Evolutionary conservation across 2,797 vertebrate species (phyloP).

Genomic region (Tragopan temminckii): DNA sequence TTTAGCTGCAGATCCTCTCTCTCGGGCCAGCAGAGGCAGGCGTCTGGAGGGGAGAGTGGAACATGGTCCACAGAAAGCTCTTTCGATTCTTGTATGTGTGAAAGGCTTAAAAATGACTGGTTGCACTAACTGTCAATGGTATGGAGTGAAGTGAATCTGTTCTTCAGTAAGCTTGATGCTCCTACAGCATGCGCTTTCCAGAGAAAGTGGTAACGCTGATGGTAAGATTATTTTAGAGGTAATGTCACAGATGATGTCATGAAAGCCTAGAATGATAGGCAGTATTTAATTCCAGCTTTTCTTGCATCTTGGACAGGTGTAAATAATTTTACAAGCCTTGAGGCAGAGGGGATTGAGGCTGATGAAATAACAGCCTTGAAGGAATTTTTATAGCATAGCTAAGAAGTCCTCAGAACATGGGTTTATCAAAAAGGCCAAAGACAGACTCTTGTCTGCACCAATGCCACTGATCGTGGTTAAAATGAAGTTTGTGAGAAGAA

Average conservation of each 20-base stretch:
- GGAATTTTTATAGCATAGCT: neutral
- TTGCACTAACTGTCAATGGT: neutral
- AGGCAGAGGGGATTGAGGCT: neutral
- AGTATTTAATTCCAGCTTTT: neutral
- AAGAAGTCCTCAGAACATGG: neutral
- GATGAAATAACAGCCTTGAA: neutral
- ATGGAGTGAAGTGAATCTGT: neutral
- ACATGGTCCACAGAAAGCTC: neutral
- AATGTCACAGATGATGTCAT: neutral
- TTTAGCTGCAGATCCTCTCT: neutral
- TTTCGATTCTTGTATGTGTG: neutral
- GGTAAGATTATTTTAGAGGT: neutral
- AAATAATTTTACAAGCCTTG: neutral
- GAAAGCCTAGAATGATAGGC: neutral
- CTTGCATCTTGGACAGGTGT: neutral
- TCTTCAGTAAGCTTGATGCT: neutral
- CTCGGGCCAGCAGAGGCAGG: neutral
- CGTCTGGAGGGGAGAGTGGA: neutral
- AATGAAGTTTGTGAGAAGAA: conserved; percentile 54
- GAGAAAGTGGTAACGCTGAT: neutral
- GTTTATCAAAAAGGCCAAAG: conserved; percentile 30
- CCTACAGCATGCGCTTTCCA: neutral
- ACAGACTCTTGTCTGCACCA: neutral
- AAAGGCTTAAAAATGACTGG: neutral
- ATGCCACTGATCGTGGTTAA: neutral